phyloP scores from a whole-genome alignment of 2,113 vertebrate species.

The Monopterus albus region DNA sequence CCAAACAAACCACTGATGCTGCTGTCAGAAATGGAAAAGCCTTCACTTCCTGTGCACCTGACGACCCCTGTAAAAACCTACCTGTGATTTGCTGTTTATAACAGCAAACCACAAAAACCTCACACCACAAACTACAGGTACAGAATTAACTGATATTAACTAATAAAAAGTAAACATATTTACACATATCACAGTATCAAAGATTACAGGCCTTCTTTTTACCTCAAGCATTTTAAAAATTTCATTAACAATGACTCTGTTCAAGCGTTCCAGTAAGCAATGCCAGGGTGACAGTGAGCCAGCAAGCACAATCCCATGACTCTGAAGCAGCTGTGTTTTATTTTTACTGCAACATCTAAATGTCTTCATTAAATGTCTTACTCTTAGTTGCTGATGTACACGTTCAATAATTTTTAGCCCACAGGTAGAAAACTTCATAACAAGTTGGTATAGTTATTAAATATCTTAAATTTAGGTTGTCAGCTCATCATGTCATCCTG shows the following conservation, averaged over 20 bases:
- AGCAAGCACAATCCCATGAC: background rate
- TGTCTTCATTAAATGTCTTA: too few species aligned
- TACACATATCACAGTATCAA: too few species aligned
- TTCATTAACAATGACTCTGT: background rate
- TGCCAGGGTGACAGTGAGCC: background rate
- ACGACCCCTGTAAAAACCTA: conserved; percentile 30
- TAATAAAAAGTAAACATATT: background rate
- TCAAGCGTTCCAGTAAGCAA: too few species aligned
- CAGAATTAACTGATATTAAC: background rate
- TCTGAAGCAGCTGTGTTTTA: background rate
- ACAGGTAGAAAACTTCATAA: too few species aligned
- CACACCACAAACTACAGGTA: background rate
- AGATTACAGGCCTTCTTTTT: too few species aligned
- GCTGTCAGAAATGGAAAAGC: conserved; percentile 56
- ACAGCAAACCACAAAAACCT: conserved; percentile 12
- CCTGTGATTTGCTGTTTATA: conserved; percentile 29
- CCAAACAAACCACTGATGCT: conserved; percentile 43
- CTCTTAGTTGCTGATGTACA: too few species aligned
- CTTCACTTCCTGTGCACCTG: conserved; percentile 42
- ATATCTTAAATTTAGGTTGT: too few species aligned
- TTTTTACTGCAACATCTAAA: too few species aligned
- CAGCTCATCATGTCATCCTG: too few species aligned
- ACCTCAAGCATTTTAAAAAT: too few species aligned
- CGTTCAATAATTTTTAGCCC: too few species aligned
- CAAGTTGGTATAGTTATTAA: too few species aligned